Base-by-base conservation (phyloP, 1,140 invertebrate species). In the Nymphalis io region DNA sequence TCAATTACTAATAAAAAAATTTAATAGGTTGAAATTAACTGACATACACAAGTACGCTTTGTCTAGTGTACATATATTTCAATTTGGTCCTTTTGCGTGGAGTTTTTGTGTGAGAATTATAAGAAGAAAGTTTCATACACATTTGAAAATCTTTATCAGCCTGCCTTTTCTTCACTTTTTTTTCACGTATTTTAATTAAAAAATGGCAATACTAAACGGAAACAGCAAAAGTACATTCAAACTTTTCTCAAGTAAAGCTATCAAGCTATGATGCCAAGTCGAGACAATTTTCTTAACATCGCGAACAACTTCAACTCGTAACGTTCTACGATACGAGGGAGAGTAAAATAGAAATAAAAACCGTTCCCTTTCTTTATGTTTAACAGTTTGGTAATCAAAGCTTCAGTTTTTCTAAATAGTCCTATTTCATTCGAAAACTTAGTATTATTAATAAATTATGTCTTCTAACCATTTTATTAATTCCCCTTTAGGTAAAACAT, bases 241-340 rank as follows among this genome's bases (percentile, higher is more conserved):
- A 69, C 39, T 69, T 69, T 46, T 33, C 27, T 53, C 42, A 46
- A 65, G 53, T 46, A 39, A 58, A 59, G 13, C 18, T 42, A 23
- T 63, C 21, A 59, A 64, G 42, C 59, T 39, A 60, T 64, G 60
- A 62, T 21, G 33, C 42, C 27, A 55, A 70, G 51, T 70, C 33
- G 53, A 46, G 59, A 57, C 68, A 51, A 70, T 70, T 70, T 70
- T 64, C 60, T 58, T 70, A 70, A 63, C 60, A 57, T 48, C 60
- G 27, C 10, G 27, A 33, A n/a, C 21, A 59, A 61, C 40, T 70
- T 48, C 55, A 33, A 63, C 53, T 63, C 62, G 46, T 48, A 57
- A 23, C 40, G 48, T 27, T 55, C 51, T 33, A 23, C 51, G 21
- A 55, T 55, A 27, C 51, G 51, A 55, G 51, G 16, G 51, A 23